phyloP scores from a whole-genome alignment of 2,797 vertebrate species.

The Setipinna tenuifilis region DNA sequence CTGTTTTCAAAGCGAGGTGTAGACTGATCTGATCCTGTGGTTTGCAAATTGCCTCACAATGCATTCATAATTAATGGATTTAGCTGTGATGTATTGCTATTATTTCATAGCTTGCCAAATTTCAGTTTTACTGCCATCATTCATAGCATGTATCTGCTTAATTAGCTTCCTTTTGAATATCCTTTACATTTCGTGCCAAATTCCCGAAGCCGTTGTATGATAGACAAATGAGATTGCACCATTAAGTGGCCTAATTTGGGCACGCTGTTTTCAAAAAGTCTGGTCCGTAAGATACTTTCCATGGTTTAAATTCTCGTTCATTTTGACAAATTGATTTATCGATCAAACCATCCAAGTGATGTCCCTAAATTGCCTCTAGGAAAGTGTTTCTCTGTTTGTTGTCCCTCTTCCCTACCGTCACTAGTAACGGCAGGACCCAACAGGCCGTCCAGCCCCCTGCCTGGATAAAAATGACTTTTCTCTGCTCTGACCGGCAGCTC shows the following conservation, averaged over 20 bases:
- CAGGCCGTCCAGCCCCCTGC: background rate
- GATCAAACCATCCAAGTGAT: background rate
- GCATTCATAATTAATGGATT: background rate
- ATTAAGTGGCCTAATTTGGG: background rate
- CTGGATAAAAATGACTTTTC: conserved; percentile 22
- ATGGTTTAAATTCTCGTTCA: background rate
- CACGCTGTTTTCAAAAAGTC: background rate
- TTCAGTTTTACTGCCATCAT: background rate
- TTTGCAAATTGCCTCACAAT: background rate
- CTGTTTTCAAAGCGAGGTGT: background rate
- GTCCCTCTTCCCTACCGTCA: background rate
- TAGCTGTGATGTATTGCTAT: background rate
- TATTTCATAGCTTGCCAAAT: background rate
- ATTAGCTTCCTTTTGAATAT: background rate
- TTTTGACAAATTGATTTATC: background rate
- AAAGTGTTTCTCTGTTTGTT: background rate
- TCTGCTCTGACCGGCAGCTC: background rate
- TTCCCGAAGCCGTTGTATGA: background rate
- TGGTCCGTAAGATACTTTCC: background rate
- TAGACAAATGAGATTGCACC: background rate
- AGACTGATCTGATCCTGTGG: background rate
- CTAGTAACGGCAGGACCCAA: background rate
- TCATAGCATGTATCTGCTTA: background rate
- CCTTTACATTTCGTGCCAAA: background rate
- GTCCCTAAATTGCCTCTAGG: background rate